A percentile compares a stretch with the other conserved stretches of the same genome.
phyloP scores from a whole-genome alignment of 2,113 vertebrate species.

The Phaethon lepturus region DNA sequence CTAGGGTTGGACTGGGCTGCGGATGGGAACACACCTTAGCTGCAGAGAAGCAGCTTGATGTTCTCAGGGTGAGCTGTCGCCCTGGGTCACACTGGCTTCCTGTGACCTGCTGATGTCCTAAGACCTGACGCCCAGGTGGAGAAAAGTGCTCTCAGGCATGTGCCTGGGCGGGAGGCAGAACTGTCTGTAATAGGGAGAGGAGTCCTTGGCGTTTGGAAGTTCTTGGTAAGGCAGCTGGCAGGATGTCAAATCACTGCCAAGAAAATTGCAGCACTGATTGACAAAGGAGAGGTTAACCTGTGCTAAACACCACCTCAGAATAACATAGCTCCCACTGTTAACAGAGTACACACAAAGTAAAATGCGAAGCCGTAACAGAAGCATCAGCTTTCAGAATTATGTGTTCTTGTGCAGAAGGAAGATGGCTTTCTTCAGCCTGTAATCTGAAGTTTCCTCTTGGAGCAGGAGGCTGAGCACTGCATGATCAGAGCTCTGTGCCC shows the following conservation, averaged over 20 bases:
- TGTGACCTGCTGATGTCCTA: background rate
- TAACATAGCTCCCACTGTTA: fast-evolving
- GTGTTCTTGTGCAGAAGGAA: too few relatives aligned
- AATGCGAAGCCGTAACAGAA: fast-evolving
- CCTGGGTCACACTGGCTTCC: background rate
- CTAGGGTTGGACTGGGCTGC: fast-evolving
- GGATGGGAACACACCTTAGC: background rate
- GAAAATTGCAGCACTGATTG: background rate
- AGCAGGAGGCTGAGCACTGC: background rate
- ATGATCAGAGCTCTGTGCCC: background rate
- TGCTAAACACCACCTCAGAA: background rate
- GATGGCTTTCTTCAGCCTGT: background rate
- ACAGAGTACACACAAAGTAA: fast-evolving
- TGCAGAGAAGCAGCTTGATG: fast-evolving
- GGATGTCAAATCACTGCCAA: background rate
- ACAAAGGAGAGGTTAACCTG: background rate
- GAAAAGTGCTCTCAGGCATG: fast-evolving
- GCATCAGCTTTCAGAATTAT: background rate
- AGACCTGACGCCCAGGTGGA: fast-evolving
- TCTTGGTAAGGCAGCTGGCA: background rate
- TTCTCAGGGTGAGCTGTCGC: fast-evolving
- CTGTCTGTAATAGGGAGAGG: background rate
- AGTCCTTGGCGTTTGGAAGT: background rate
- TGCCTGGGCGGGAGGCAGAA: background rate
- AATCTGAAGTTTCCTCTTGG: background rate